Percentiles rank a stretch among this genome's conserved stretches.
These are phyloP conservation scores for Gopherus flavomarginatus DNA, from an alignment of 2,113 vertebrate genomes.

Conservation along the genomic window DNA sequence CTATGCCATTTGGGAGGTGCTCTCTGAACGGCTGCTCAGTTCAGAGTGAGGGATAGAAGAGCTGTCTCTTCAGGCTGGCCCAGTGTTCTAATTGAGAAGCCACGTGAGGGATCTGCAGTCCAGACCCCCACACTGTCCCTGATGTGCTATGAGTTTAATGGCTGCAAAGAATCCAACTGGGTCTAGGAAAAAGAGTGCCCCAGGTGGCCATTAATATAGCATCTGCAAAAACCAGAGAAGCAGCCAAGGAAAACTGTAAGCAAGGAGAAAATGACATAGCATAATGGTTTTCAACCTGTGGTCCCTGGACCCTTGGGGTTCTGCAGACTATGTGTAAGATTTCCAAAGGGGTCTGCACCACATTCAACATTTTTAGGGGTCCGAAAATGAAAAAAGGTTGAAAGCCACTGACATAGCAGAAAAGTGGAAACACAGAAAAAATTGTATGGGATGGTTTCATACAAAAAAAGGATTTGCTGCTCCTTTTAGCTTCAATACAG, in stretches of 20 bases:
- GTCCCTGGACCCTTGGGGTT: too few relatives aligned
- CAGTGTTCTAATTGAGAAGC: slow-evolving; percentile 37
- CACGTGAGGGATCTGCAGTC: slow-evolving; percentile 19
- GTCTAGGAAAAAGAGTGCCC: slow-evolving; percentile 9
- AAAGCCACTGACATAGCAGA: not conserved
- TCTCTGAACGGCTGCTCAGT: not conserved
- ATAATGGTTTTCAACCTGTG: too few relatives aligned
- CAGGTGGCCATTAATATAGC: not conserved
- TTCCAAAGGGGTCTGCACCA: too few relatives aligned
- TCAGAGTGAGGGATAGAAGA: slow-evolving; percentile 1
- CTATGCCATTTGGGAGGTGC: not conserved
- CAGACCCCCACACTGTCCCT: not conserved
- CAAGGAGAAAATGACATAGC: not conserved
- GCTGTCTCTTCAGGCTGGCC: slow-evolving; percentile 24
- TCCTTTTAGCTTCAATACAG: not conserved
- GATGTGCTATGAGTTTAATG: not conserved
- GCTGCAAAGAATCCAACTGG: not conserved
- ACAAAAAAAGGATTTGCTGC: not conserved
- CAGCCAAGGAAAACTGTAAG: not conserved
- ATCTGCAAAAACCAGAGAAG: not conserved
- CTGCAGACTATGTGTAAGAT: too few relatives aligned
- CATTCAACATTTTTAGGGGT: too few relatives aligned
- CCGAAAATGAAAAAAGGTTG: too few relatives aligned
- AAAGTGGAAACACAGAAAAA: not conserved
- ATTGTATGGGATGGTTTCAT: not conserved